Conservation (phyloP, 2,113 vertebrate species). For the Sinocyclocheilus maitianheensis region DNA sequence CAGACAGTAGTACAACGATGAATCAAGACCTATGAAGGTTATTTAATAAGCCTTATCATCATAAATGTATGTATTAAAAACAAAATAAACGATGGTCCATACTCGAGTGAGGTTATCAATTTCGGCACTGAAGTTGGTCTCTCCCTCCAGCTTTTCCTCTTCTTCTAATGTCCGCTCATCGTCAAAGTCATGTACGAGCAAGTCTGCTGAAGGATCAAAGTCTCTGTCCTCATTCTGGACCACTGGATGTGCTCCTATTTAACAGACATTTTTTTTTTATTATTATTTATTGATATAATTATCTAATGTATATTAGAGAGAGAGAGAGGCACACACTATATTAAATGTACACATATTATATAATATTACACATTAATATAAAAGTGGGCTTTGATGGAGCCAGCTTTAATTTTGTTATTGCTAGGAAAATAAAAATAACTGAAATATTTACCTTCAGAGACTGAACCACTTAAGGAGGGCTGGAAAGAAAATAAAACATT, state of each 20-base stretch:
- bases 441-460: slow-evolving; percentile 40
- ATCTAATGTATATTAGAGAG: background rate
- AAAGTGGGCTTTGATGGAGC: background rate
- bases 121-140: slow-evolving; percentile 89
- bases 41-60: background rate
- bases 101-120: slow-evolving; percentile 96
- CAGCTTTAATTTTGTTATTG: background rate
- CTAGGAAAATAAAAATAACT: background rate
- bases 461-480: slow-evolving; percentile 44
- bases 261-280: slow-evolving; percentile 60
- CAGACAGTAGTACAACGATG: background rate
- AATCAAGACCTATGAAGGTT: background rate
- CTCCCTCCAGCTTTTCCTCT: slow-evolving; percentile 95
- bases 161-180: slow-evolving; percentile 97
- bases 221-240: slow-evolving; percentile 90
- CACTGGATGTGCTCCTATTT: slow-evolving; percentile 82
- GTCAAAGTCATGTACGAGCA: slow-evolving; percentile 98
- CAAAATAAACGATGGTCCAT: slow-evolving; percentile 58
- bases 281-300: background rate
- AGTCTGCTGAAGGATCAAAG: slow-evolving; percentile 95
- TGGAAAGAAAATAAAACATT: slow-evolving; percentile 17
- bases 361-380: background rate
- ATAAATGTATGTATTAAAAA: background rate
- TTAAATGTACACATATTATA: background rate
- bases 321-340: background rate